Evolutionary conservation across 2,888 invertebrate genomes (phyloP).

Genomic region (Dichetophora obliterata): DNA sequence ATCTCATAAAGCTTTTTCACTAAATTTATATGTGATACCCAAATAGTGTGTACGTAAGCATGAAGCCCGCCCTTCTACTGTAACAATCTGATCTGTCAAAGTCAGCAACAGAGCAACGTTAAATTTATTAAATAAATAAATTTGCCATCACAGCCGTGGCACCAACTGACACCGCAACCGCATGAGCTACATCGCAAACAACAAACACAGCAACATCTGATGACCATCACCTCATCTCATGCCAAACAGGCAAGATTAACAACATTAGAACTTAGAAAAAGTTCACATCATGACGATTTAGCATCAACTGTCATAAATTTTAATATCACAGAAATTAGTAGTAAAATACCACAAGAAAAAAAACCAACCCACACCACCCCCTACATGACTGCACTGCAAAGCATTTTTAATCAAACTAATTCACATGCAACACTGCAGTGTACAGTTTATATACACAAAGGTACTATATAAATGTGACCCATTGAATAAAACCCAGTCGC

Average conservation of each 20-base stretch:
- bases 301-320: not conserved
- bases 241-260: not conserved
- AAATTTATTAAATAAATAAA: constrained; percentile 30
- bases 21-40: too few species aligned
- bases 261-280: not conserved
- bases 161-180: constrained; percentile 37
- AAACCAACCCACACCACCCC: not conserved
- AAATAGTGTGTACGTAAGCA: too few species aligned
- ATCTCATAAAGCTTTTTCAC: too few species aligned
- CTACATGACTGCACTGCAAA: not conserved
- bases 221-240: constrained; percentile 17
- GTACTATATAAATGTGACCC: not conserved
- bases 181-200: not conserved
- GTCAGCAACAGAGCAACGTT: not conserved
- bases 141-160: constrained; percentile 32
- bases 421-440: constrained; percentile 3
- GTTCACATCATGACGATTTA: not conserved
- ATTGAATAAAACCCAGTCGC: not conserved
- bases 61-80: not conserved
- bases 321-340: not conserved
- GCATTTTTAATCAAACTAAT: constrained; percentile 23
- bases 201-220: not conserved
- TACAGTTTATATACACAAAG: not conserved
- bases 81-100: not conserved
- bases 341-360: not conserved